Conservation (phyloP, 2,113 vertebrate species). For the Mus pahari region DNA sequence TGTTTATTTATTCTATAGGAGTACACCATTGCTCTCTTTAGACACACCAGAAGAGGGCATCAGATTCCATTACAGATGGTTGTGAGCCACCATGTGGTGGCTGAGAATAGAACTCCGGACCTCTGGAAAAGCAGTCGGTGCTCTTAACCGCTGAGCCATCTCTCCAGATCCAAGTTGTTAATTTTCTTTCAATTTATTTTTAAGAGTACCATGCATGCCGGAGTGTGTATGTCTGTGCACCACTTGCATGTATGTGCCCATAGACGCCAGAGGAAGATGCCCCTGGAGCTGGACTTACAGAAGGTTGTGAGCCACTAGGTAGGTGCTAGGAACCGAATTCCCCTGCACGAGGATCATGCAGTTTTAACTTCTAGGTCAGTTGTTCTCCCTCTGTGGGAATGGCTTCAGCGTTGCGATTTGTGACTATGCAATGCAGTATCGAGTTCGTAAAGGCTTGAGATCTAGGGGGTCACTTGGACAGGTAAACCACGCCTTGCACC, state of each 20-base stretch:
- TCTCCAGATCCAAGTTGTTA: too few relatives aligned
- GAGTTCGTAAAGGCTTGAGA: neutral
- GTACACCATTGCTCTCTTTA: too few relatives aligned
- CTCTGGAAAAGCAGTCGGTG: too few relatives aligned
- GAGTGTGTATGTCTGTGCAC: neutral
- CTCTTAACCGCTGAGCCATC: too few relatives aligned
- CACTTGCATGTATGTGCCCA: neutral
- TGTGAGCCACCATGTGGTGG: too few relatives aligned
- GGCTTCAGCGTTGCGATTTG: neutral
- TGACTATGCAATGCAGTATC: neutral
- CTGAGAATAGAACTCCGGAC: too few relatives aligned
- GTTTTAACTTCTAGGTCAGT: neutral
- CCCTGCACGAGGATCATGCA: neutral
- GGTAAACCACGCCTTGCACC: neutral
- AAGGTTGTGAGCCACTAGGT: neutral
- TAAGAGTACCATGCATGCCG: neutral
- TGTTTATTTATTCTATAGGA: too few relatives aligned
- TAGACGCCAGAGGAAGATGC: neutral
- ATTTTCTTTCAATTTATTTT: neutral
- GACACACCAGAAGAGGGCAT: too few relatives aligned
- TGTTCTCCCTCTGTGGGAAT: neutral
- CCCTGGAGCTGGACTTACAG: neutral
- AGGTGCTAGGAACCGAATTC: neutral
- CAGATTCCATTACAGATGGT: too few relatives aligned
- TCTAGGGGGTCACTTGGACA: neutral